Percentiles rank a stretch among this genome's conserved stretches.
Conservation (phyloP, 1,140 invertebrate genomes). For the Pseudobourletiella spinata region DNA sequence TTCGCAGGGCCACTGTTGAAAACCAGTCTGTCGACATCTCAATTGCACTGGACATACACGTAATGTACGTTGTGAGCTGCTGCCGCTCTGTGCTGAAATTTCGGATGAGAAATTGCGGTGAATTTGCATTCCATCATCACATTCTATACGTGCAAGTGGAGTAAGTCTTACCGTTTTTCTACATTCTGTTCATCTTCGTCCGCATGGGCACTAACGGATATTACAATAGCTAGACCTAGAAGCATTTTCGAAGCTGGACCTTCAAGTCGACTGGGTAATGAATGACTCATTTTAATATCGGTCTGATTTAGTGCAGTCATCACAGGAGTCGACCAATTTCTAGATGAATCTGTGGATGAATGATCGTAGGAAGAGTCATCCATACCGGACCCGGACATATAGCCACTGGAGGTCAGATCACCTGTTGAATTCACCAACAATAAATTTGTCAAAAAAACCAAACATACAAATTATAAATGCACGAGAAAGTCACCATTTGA, state of each 20-base stretch:
- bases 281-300: conserved; percentile 4
- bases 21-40: conserved; percentile 20
- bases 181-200: neutral
- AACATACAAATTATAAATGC: neutral
- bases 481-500: neutral
- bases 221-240: conserved; percentile 14
- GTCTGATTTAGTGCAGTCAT: neutral
- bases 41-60: neutral
- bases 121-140: neutral
- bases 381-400: neutral
- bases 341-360: neutral
- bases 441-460: too few species aligned
- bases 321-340: conserved; percentile 1
- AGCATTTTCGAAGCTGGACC: conserved; percentile 2
- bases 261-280: conserved; percentile 9
- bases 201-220: conserved; percentile 2
- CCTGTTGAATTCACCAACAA: too few species aligned
- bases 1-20: conserved; percentile 2
- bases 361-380: conserved; percentile 8
- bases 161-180: too few species aligned
- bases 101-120: neutral
- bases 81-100: too few species aligned
- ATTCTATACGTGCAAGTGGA: too few species aligned
- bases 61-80: conserved; percentile 12
- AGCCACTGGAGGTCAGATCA: conserved; percentile 7